Base-by-base conservation (phyloP, 64 coral and sea anemone genomes). In the Porites lutea region DNA sequence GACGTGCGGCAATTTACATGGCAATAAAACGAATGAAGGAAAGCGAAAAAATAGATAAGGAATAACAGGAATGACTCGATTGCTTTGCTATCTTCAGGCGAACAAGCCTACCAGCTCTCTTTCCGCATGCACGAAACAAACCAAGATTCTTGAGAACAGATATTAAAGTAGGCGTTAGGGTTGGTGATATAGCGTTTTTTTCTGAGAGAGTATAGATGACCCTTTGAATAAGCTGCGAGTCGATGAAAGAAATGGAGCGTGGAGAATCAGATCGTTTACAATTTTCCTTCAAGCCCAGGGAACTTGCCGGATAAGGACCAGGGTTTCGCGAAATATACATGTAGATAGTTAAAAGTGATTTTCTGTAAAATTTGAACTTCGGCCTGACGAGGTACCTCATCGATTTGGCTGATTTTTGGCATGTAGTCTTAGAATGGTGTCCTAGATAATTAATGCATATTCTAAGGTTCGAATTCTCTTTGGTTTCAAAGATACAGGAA, bases 161-260 rank as follows among this genome's bases (percentile, higher is more conserved):
- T 83, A 83, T 47, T 63, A 83, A 21, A 20, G 80, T 63, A 58
- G 80, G 80, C 63, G 80, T 62, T 64, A 83, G 43, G 20, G 43
- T 27, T 64, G 64, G 19, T 22, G 80, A 63, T 46, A 37, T 5
- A 83, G 59, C 59, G 61, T 54, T 83, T 83, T 83, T 83, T 83
- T 64, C 80, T 65, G 55, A 62, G 55, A 68, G 65, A 68, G 65
- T 68, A 68, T 19, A 68, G 65, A 13, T 13, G 14, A 13, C 80
- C n/a, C 65, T 84, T 84, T 65, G 60, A 84, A 84, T 84, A 67
- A 84, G 27, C 48, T 83, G 80, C 55, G 58, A 83, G 80, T 47
- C 46, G 20, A 59, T 21, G 59, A 47, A 65, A 84, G 60, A 84
- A 65, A 6, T 66, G 11, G 46, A 60, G 81, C 59, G 57, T 84